phyloP scores from a whole-genome alignment of 2,113 vertebrate species.

The Phalacrocorax carbo region DNA sequence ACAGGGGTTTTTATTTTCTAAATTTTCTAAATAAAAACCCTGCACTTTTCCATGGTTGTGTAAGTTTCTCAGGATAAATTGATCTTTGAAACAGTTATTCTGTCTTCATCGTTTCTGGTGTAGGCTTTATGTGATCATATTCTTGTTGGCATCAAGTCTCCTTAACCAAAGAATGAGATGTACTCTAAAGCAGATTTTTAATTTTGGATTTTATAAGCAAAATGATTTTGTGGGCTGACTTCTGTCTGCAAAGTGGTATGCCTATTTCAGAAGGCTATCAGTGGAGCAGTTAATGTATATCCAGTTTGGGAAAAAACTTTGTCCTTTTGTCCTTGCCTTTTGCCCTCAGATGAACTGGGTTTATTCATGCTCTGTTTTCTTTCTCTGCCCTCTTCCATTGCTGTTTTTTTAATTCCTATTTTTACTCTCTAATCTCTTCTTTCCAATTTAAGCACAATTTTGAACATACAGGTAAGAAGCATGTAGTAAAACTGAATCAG shows the following conservation, averaged over 20 bases:
- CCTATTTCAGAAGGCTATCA: neutral
- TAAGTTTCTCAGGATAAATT: neutral
- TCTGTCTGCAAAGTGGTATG: neutral
- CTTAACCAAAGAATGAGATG: neutral
- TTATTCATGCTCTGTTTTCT: neutral
- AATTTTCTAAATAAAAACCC: neutral
- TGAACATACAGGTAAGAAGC: neutral
- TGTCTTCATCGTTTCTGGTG: neutral
- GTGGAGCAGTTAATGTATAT: neutral
- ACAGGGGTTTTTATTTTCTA: neutral
- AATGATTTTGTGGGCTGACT: neutral
- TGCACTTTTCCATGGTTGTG: fast-evolving
- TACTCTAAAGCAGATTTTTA: neutral
- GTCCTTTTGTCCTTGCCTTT: neutral
- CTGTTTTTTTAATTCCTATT: neutral
- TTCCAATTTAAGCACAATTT: neutral
- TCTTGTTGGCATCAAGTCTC: neutral
- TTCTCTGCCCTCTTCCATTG: neutral
- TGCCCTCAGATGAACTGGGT: neutral
- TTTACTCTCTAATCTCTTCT: neutral
- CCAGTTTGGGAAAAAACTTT: neutral
- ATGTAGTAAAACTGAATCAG: neutral
- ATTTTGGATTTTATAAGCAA: neutral
- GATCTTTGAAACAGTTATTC: neutral
- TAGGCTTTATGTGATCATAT: neutral